Percentiles rank a stretch among this genome's conserved stretches.
phyloP scores from a whole-genome alignment of 2,797 vertebrate genomes.

The Myotis daubentonii region DNA sequence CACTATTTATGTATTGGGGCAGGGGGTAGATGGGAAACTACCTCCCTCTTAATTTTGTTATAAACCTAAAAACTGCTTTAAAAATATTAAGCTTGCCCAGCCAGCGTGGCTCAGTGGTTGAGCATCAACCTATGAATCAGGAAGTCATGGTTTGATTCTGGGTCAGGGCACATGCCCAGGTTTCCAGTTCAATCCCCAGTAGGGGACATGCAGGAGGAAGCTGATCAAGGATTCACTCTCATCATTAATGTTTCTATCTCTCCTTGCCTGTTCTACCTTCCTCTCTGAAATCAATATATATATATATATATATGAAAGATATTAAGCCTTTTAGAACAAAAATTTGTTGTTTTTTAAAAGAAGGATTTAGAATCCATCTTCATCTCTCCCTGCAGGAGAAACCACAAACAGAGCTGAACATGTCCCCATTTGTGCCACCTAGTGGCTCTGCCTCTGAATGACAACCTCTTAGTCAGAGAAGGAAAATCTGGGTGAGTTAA shows the following conservation, averaged over 20 bases:
- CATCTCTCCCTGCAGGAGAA: background rate
- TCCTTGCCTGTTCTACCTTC: no score
- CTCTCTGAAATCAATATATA: no score
- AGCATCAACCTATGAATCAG: no score
- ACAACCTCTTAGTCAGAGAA: constrained; percentile 46
- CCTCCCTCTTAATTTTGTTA: background rate
- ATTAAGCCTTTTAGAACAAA: background rate
- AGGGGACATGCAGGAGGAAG: no score
- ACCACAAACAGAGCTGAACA: background rate
- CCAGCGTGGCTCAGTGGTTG: no score
- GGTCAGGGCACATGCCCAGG: no score
- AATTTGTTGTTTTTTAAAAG: background rate
- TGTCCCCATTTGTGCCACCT: constrained; percentile 82
- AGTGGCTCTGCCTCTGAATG: constrained; percentile 72
- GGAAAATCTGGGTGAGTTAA: background rate
- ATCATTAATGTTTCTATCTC: no score
- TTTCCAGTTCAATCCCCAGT: no score
- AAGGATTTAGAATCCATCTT: background rate
- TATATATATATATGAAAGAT: background rate
- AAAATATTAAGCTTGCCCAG: background rate
- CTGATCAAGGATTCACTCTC: no score
- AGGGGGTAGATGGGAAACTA: background rate
- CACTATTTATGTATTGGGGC: background rate
- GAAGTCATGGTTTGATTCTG: no score
- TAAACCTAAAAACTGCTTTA: background rate